Evolutionary conservation across 2,797 vertebrate genomes (phyloP), one percentile per base, ranked within the genome.

Genomic region (Gymnothorax reevesii): DNA sequence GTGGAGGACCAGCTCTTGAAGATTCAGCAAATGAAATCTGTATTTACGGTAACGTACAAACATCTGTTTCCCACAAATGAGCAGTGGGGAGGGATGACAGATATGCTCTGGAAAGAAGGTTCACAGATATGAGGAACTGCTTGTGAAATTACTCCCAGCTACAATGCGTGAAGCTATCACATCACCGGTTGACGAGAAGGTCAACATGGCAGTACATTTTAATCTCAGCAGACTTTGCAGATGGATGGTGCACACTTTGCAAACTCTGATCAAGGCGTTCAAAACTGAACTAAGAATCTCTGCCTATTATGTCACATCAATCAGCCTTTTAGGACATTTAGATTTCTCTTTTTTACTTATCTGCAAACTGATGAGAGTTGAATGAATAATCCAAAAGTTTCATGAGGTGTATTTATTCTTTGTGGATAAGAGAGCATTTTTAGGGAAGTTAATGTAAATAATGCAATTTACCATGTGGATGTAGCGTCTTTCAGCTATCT

Each of bases 31-130:
- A 96, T 91, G 84, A 88, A 94, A 0, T 90, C 94, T 59, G 96
- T 98, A 85, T 94, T 99, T 82, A 99, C 98, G 96, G 98, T 99
- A 94, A 22, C n/a, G 17, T 57, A n/a, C 20, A 33, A 77, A 20
- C 59, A 12, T 42, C 52, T 60, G 33, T 42, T 33, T 49, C 20
- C 27, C 4, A 49, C 22, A 33, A 79, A 55, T 4, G 64, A 87
- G 84, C 60, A 75, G 5, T 22, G 54, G 54, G 49, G 20, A 69
- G 33, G 57, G 42, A 71, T 71, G 64, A 55, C 25, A 69, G 27
- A 71, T 52, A 52, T 66, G 54, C 71, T 71, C 42, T 55, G 42
- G 49, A 83, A 85, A 25, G 25, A 27, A 33, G 2, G 69, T 87
- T 88, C 87, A 88, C 87, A 86, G 85, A 93, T 92, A 85, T 92